A percentile compares a stretch with the other conserved stretches of the same genome.
phyloP scores from a whole-genome alignment of 1,140 invertebrate species.

The Pentalonia nigronervosa region DNA sequence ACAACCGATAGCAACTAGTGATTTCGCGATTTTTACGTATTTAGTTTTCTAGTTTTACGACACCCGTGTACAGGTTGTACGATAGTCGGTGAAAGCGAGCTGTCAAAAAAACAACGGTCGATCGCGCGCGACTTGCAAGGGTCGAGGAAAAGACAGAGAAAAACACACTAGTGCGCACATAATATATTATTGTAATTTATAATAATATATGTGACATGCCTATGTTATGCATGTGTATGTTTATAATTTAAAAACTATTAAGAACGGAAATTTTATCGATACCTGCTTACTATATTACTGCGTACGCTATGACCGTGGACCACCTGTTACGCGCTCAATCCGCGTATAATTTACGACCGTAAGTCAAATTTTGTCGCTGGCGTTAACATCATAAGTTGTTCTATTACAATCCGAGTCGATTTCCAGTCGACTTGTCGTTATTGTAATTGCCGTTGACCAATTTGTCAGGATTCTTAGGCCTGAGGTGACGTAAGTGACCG shows the following conservation, averaged over 20 bases:
- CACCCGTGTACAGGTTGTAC: neutral
- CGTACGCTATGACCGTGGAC: neutral
- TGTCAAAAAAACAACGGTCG: slow-evolving; percentile 14
- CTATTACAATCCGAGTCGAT: too few relatives aligned
- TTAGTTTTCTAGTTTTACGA: neutral
- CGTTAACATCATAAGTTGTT: neutral
- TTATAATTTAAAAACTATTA: neutral
- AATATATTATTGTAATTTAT: neutral
- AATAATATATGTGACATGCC: too few relatives aligned
- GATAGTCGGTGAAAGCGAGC: neutral
- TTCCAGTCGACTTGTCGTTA: neutral
- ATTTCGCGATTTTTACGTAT: neutral
- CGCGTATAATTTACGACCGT: slow-evolving; percentile 22
- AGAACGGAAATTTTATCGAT: slow-evolving; percentile 7
- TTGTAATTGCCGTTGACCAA: neutral
- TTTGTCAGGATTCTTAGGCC: neutral
- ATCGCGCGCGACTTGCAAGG: too few relatives aligned
- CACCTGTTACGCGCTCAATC: slow-evolving; percentile 3
- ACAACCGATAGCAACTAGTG: too few relatives aligned
- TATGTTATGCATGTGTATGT: neutral
- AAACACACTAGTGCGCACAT: too few relatives aligned
- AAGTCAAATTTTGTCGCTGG: neutral
- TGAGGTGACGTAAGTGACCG: neutral
- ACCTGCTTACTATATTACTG: too few relatives aligned
- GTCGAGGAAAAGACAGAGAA: neutral